Conservation (phyloP, 2,888 invertebrate species). For the Perizoma flavofasciatum region DNA sequence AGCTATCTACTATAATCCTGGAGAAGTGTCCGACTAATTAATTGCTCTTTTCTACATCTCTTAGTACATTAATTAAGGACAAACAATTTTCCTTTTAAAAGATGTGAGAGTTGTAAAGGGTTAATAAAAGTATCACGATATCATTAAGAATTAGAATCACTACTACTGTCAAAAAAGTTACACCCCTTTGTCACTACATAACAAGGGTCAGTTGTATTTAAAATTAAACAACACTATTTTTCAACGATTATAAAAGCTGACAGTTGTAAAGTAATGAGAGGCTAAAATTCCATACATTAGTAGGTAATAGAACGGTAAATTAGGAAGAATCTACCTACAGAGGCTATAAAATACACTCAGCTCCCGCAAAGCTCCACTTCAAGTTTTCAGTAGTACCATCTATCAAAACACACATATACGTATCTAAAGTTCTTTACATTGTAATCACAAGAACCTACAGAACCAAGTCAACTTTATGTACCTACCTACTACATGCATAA, state of each 20-base stretch:
- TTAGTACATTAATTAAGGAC: constrained; percentile 35
- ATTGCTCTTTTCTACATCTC: constrained; percentile 46
- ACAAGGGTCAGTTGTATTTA: too few relatives aligned
- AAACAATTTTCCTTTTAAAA: constrained; percentile 27
- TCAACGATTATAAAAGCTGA: too few relatives aligned
- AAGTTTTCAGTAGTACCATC: constrained; percentile 16
- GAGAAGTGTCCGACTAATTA: constrained; percentile 63
- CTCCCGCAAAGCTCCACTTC: constrained; percentile 13
- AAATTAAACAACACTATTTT: too few relatives aligned
- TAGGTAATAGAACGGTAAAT: too few relatives aligned
- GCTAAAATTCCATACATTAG: too few relatives aligned
- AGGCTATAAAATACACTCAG: constrained; percentile 15
- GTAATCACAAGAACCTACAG: constrained; percentile 36
- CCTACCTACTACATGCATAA: background rate
- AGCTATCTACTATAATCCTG: constrained; percentile 63
- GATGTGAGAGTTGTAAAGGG: constrained; percentile 13
- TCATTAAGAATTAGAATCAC: too few relatives aligned
- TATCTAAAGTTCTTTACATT: constrained; percentile 35
- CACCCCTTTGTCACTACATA: too few relatives aligned
- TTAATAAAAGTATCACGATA: constrained; percentile 1
- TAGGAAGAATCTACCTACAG: background rate
- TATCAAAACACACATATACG: constrained; percentile 26
- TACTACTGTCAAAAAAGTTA: too few relatives aligned
- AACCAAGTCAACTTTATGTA: constrained; percentile 33
- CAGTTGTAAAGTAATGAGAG: too few relatives aligned